Evolutionary conservation across 2,888 invertebrate species (phyloP).

Genomic region (Resseliella maxima): DNA sequence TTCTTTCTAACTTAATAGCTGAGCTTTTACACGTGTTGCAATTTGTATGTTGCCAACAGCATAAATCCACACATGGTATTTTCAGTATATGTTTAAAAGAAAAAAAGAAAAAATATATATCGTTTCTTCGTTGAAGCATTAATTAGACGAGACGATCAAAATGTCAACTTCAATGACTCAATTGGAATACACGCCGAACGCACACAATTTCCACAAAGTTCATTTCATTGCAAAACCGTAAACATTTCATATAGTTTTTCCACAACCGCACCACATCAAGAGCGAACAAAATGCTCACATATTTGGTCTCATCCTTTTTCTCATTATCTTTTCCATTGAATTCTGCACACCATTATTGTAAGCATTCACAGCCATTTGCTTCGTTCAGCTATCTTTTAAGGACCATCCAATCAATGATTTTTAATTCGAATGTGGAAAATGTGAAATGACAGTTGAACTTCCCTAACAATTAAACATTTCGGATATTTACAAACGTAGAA

Average conservation of each 20-base stretch:
- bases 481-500: not conserved
- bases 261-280: too few relatives aligned
- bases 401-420: slow-evolving; percentile 33
- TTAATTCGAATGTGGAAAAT: not conserved
- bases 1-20: not conserved
- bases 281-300: too few relatives aligned
- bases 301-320: not conserved
- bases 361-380: not conserved
- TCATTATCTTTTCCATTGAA: not conserved
- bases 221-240: not conserved
- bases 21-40: not conserved
- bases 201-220: not conserved
- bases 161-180: slow-evolving; percentile 21
- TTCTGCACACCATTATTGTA: not conserved
- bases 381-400: slow-evolving; percentile 1
- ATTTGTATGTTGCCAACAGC: not conserved
- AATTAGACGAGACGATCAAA: not conserved
- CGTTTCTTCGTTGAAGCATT: not conserved
- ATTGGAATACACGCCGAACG: not conserved
- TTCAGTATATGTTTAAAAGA: not conserved
- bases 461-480: slow-evolving; percentile 10
- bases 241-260: not conserved
- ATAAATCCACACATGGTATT: not conserved
- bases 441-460: slow-evolving; percentile 29
- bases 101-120: too few relatives aligned